phyloP scores from a whole-genome alignment of 1,140 invertebrate species.

The Neodiprion pinetum region DNA sequence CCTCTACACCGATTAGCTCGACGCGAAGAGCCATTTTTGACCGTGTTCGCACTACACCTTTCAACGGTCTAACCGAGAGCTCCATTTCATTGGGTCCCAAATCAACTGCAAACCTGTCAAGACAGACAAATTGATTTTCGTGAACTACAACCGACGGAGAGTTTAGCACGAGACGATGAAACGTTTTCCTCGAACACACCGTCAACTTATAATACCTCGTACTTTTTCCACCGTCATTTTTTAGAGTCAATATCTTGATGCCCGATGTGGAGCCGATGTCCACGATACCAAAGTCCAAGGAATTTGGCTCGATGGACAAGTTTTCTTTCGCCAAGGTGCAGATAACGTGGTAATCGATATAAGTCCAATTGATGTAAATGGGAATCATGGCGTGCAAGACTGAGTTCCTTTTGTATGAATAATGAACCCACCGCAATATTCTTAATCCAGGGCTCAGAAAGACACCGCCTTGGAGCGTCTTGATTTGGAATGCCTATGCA shows the following conservation, averaged over 20 bases:
- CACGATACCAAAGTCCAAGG: constrained; percentile 46
- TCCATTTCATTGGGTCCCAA: constrained; percentile 39
- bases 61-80: constrained; percentile 39
- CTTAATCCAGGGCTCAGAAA: constrained; percentile 45
- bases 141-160: neutral
- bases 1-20: constrained; percentile 36
- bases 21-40: constrained; percentile 31
- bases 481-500: constrained; percentile 42
- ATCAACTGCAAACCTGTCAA: constrained; percentile 44
- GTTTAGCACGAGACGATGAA: neutral
- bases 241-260: constrained; percentile 36
- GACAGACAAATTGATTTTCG: neutral
- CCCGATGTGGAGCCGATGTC: constrained; percentile 39
- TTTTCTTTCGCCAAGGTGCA: constrained; percentile 25
- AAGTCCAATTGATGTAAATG: constrained; percentile 44
- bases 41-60: constrained; percentile 39
- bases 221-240: constrained; percentile 42
- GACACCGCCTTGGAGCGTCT: constrained; percentile 26
- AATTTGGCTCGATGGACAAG: constrained; percentile 32
- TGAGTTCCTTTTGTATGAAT: constrained; percentile 36
- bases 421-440: constrained; percentile 37
- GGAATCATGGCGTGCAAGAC: constrained; percentile 40
- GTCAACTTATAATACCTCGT: constrained; percentile 27
- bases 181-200: neutral
- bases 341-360: constrained; percentile 39